Conservation (phyloP, 1,140 invertebrate species). For the Mactra quadrangularis region DNA sequence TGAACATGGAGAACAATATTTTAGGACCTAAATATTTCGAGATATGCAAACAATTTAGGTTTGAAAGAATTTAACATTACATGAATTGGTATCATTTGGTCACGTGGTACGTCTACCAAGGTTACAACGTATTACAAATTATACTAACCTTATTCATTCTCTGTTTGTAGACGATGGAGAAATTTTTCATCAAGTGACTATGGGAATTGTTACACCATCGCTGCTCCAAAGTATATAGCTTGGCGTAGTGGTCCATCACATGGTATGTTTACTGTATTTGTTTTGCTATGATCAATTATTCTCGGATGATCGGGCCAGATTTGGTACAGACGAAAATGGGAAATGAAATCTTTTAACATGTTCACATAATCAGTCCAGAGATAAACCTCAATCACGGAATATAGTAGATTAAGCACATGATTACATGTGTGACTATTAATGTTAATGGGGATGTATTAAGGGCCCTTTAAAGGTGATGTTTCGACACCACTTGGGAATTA, state of each 20-base stretch:
- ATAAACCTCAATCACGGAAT: background rate
- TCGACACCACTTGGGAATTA: background rate
- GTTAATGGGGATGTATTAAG: background rate
- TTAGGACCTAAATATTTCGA: no score
- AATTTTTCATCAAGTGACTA: slow-evolving; percentile 10
- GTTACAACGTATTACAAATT: no score
- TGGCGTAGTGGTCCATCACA: slow-evolving; percentile 23
- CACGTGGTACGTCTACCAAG: no score
- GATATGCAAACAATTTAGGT: no score
- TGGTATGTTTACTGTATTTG: background rate
- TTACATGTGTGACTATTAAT: background rate
- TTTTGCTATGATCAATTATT: background rate
- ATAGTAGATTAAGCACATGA: background rate
- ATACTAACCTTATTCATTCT: no score
- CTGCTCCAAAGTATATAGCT: slow-evolving; percentile 8
- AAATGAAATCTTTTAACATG: no score
- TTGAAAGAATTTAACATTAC: no score
- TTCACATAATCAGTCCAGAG: no score
- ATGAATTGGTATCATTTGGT: no score
- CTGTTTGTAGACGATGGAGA: slow-evolving; percentile 10
- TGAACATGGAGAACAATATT: no score
- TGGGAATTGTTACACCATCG: slow-evolving; percentile 1
- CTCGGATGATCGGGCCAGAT: background rate
- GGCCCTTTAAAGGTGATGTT: no score
- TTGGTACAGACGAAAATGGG: background rate